Evolutionary conservation across 2,888 invertebrate genomes (phyloP).

Genomic region (Diarsia rubi): DNA sequence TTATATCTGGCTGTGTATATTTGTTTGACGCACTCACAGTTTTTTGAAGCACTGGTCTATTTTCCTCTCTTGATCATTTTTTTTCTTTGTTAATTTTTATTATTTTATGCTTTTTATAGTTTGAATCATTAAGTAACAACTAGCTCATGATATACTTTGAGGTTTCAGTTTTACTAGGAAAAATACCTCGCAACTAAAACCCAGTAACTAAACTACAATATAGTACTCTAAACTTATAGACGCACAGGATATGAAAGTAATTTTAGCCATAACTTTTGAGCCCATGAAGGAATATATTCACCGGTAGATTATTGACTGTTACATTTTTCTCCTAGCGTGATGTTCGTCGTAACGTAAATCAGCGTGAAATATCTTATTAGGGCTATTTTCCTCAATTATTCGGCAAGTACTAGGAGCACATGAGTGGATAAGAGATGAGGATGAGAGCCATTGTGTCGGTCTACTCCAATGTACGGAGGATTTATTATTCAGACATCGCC

Average conservation of each 20-base stretch:
- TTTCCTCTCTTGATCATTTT: neutral
- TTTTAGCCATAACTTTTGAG: neutral
- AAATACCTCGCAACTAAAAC: neutral
- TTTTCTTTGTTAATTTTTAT: neutral
- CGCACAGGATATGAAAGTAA: neutral
- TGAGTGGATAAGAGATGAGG: constrained; percentile 42
- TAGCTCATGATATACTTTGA: neutral
- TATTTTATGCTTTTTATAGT: neutral
- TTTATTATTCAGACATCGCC: constrained; percentile 45
- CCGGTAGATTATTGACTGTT: constrained; percentile 5
- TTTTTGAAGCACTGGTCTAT: neutral
- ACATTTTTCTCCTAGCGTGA: neutral
- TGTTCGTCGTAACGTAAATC: constrained; percentile 23
- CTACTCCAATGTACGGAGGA: constrained; percentile 27
- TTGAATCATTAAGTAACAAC: neutral
- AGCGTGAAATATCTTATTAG: constrained; percentile 39
- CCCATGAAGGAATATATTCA: neutral
- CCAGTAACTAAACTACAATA: neutral
- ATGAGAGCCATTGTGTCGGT: constrained; percentile 49
- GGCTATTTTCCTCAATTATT: constrained; percentile 51
- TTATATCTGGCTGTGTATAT: no score
- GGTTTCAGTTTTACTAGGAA: neutral
- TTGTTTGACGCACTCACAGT: no score
- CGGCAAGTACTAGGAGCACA: constrained; percentile 14
- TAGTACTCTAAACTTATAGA: neutral